Conservation (phyloP, 2,888 invertebrate genomes). For the Sphinx pinastri region DNA sequence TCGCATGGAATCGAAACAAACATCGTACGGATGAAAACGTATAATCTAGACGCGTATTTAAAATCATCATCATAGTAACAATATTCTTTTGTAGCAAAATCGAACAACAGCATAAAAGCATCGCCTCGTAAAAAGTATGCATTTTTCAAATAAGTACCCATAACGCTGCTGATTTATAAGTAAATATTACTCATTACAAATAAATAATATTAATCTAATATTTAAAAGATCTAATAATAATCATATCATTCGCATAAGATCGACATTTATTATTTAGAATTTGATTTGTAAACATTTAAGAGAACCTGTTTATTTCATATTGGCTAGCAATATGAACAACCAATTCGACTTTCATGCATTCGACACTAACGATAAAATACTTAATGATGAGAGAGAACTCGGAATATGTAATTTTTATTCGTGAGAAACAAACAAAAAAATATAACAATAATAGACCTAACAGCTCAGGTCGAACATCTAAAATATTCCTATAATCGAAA, state of each 20-base stretch:
- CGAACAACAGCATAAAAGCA: slow-evolving; percentile 51
- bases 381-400: slow-evolving; percentile 32
- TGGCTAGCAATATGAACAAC: slow-evolving; percentile 61
- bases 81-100: slow-evolving; percentile 56
- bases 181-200: slow-evolving; percentile 65
- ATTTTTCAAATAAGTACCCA: slow-evolving; percentile 66
- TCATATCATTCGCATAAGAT: slow-evolving; percentile 65
- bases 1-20: slow-evolving; percentile 22
- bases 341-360: slow-evolving; percentile 41
- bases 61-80: slow-evolving; percentile 55
- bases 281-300: slow-evolving; percentile 54
- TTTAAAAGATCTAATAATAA: slow-evolving; percentile 64
- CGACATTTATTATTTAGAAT: slow-evolving; percentile 69
- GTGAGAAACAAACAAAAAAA: slow-evolving; percentile 44
- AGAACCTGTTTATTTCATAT: slow-evolving; percentile 59
- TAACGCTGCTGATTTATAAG: slow-evolving; percentile 58
- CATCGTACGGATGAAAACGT: slow-evolving; percentile 35
- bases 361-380: slow-evolving; percentile 27
- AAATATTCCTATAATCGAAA: slow-evolving; percentile 61
- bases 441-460: slow-evolving; percentile 53
- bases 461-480: slow-evolving; percentile 54
- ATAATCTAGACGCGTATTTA: slow-evolving; percentile 50
- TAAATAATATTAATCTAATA: slow-evolving; percentile 66
- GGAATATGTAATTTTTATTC: slow-evolving; percentile 40
- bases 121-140: slow-evolving; percentile 54